phyloP scores from a whole-genome alignment of 2,797 vertebrate genomes.

The Spinus pinus region DNA sequence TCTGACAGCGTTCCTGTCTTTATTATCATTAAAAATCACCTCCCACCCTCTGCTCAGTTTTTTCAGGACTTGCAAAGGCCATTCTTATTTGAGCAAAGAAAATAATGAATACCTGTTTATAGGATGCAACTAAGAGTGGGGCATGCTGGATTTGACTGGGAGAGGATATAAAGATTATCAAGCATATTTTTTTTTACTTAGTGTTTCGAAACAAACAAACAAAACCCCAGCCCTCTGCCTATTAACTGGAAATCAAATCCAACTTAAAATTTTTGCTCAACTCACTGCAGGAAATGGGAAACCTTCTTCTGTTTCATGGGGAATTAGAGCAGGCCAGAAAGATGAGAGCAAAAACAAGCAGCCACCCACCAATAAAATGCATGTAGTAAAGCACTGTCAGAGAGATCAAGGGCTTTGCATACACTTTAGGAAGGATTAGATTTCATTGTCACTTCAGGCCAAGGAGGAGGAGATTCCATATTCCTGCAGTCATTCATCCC shows the following conservation, averaged over 20 bases:
- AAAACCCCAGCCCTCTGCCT: not conserved
- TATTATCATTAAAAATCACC: not conserved
- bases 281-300: not conserved
- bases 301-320: not conserved
- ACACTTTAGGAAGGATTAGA: conserved; percentile 22
- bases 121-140: not conserved
- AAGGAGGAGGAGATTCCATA: conserved; percentile 14
- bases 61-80: not conserved
- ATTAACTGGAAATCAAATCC: not conserved
- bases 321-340: not conserved
- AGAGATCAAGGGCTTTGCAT: conserved; percentile 28
- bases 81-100: not conserved
- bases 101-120: not conserved
- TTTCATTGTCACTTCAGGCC: conserved; percentile 35
- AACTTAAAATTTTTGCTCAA: not conserved
- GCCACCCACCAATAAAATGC: not conserved
- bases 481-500: not conserved
- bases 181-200: not conserved
- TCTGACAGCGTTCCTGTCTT: not conserved
- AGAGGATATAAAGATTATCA: not conserved
- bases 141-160: not conserved
- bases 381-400: not conserved
- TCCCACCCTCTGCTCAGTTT: not conserved
- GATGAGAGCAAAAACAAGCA: conserved; percentile 10
- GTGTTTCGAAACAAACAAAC: not conserved